Conservation (phyloP, 1,140 invertebrate genomes). For the Hirudo medicinalis region DNA sequence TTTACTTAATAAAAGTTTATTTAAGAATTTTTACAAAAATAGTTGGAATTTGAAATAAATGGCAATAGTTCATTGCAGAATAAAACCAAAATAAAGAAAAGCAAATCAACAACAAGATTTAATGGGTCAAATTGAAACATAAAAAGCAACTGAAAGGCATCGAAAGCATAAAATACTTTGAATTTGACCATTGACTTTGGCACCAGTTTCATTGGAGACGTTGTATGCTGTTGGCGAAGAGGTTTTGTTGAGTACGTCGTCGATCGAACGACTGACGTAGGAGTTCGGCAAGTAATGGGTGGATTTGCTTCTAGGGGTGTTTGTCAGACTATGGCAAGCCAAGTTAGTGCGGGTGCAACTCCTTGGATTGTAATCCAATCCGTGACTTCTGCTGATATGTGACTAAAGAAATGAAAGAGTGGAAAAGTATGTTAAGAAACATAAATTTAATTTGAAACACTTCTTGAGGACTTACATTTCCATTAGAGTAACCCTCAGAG, state of each 20-base stretch:
- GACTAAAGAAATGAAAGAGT: too few relatives aligned
- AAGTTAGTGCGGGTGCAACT: neutral
- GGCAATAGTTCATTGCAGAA: too few relatives aligned
- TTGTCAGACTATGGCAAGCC: constrained; percentile 4
- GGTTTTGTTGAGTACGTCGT: neutral
- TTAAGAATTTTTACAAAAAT: too few relatives aligned
- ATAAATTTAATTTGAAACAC: too few relatives aligned
- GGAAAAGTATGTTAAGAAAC: neutral
- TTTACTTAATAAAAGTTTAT: too few relatives aligned
- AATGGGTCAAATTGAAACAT: too few relatives aligned
- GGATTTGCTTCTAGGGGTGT: constrained; percentile 7
- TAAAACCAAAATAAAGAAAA: too few relatives aligned
- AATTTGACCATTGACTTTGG: constrained; percentile 1
- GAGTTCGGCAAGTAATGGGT: neutral
- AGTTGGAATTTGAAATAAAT: too few relatives aligned
- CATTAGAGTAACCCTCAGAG: too few relatives aligned
- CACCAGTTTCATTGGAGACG: neutral
- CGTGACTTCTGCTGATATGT: constrained; percentile 10
- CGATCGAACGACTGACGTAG: constrained; percentile 3
- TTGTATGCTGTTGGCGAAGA: neutral
- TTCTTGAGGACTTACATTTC: too few relatives aligned
- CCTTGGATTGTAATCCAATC: neutral
- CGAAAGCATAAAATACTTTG: neutral
- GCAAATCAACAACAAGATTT: neutral
- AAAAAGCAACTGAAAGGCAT: neutral